These are phyloP conservation scores for Diglossa cyanea DNA, from an alignment of 2,797 vertebrate species.

Conservation along the genomic window DNA sequence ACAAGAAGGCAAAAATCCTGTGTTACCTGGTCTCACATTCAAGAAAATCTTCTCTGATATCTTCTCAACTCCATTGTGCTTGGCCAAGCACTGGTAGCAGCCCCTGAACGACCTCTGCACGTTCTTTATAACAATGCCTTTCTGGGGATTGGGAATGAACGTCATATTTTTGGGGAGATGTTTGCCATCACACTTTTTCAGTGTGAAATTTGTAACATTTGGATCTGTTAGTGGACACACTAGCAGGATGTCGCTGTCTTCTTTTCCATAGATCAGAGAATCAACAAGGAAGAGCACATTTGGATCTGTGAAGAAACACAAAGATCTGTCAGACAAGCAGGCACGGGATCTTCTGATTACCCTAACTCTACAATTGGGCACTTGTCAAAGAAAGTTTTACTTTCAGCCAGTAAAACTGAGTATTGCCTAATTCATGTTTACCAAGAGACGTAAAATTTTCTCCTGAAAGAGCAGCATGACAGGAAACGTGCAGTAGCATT, in stretches of 20 bases:
- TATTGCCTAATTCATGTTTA: not conserved
- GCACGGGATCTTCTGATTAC: not conserved
- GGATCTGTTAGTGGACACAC: constrained; percentile 91
- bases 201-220: constrained; percentile 76
- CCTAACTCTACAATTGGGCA: not conserved
- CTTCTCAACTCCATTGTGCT: constrained; percentile 59
- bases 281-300: constrained; percentile 85
- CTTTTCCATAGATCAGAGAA: constrained; percentile 74
- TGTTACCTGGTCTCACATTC: constrained; percentile 86
- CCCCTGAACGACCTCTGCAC: constrained; percentile 81
- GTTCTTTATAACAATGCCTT: constrained; percentile 82
- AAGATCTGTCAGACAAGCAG: not conserved
- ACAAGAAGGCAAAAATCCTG: not conserved
- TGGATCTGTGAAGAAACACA: constrained; percentile 80
- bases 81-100: constrained; percentile 86
- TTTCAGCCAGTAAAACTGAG: not conserved
- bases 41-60: constrained; percentile 78
- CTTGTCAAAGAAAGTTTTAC: not conserved
- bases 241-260: constrained; percentile 79
- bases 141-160: constrained; percentile 79
- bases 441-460: not conserved
- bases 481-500: not conserved
- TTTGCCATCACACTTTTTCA: constrained; percentile 78
- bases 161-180: constrained; percentile 78
- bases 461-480: not conserved